These are phyloP conservation scores for Syritta pipiens DNA, from an alignment of 2,888 invertebrate species.

Conservation along the genomic window DNA sequence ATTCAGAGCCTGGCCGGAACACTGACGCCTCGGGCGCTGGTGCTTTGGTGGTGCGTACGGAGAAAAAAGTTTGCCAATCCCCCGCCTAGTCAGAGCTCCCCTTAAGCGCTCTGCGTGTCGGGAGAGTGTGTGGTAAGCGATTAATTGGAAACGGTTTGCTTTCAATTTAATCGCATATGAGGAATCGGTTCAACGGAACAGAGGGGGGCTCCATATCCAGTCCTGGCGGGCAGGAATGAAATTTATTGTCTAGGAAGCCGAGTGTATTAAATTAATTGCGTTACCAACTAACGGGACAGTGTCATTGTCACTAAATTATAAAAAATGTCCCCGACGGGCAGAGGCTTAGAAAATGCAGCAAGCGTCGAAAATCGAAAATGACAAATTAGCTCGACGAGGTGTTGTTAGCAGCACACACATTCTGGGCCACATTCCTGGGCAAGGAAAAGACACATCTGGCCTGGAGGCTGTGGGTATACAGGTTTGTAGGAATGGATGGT, in stretches of 20 bases:
- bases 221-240: slow-evolving; percentile 16
- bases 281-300: slow-evolving; percentile 42
- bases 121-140: slow-evolving; percentile 63
- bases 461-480: too few species aligned
- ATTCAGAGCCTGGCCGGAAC: slow-evolving; percentile 22
- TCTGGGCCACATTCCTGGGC: too few species aligned
- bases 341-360: too few species aligned
- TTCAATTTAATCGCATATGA: slow-evolving; percentile 66
- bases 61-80: slow-evolving; percentile 15
- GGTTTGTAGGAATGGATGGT: too few species aligned
- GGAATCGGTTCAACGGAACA: slow-evolving; percentile 55
- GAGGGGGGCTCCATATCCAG: slow-evolving; percentile 14
- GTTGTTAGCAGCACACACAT: too few species aligned
- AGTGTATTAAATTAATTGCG: slow-evolving; percentile 44
- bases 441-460: too few species aligned
- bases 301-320: slow-evolving; percentile 44
- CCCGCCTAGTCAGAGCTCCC: neutral
- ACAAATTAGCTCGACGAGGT: too few species aligned
- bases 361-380: slow-evolving; percentile 9
- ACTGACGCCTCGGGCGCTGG: too few species aligned
- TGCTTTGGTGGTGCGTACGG: slow-evolving; percentile 24
- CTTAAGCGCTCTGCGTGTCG: slow-evolving; percentile 6
- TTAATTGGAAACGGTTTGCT: slow-evolving; percentile 69
- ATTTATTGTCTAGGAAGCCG: slow-evolving; percentile 67
- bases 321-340: neutral